A percentile compares a stretch with the other conserved stretches of the same genome.
phyloP scores from a whole-genome alignment of 2,888 invertebrate genomes.

The Nomada goodeniana region DNA sequence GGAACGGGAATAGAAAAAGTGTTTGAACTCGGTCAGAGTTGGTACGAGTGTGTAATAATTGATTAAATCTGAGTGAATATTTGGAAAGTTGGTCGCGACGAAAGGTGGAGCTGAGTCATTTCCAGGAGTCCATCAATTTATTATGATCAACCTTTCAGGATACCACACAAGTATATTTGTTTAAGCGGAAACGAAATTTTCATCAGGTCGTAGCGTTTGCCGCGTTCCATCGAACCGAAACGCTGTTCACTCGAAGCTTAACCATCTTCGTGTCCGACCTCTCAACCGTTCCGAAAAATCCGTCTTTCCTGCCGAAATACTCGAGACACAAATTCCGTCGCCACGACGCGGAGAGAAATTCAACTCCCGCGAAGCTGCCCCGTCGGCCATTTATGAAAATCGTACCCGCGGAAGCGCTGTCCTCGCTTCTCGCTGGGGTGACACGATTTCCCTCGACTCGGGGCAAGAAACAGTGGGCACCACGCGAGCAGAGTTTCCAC shows the following conservation, averaged over 20 bases:
- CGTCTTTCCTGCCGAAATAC: background rate
- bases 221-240: background rate
- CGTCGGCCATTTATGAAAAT: conserved; percentile 40
- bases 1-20: background rate
- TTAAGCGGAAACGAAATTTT: background rate
- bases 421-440: background rate
- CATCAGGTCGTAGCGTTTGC: background rate
- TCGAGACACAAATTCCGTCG: background rate
- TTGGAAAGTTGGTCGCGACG: background rate
- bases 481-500: background rate
- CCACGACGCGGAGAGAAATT: conserved; percentile 7
- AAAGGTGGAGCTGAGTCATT: background rate
- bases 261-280: background rate
- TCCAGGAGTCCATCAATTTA: background rate
- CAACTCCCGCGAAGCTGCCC: background rate
- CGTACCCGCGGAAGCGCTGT: conserved; percentile 9
- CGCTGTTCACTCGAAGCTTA: background rate
- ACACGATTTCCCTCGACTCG: conserved; percentile 1
- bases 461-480: background rate
- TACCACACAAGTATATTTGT: background rate
- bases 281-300: background rate
- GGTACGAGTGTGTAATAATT: conserved; percentile 13
- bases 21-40: background rate
- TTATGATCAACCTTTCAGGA: background rate
- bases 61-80: background rate